These are phyloP conservation scores for Onthophagus taurus DNA, from an alignment of 1,140 invertebrate genomes.

Conservation along the genomic window DNA sequence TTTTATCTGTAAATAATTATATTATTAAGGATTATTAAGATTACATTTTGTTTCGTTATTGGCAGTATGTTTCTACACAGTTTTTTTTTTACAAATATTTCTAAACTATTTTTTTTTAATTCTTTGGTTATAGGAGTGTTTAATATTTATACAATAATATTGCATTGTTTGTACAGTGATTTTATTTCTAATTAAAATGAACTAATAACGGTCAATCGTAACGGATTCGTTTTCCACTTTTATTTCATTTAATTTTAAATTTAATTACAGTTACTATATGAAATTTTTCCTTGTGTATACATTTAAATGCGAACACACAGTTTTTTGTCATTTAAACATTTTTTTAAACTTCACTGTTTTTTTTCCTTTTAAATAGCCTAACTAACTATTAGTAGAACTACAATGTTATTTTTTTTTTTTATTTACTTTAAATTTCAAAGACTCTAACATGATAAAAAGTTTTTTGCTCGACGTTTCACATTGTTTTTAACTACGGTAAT, in stretches of 20 bases:
- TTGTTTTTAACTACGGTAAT: conserved; percentile 31
- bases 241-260: conserved; percentile 1
- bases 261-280: too few species aligned
- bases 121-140: conserved; percentile 10
- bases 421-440: conserved; percentile 25
- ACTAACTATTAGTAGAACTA: conserved; percentile 21
- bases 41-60: too few species aligned
- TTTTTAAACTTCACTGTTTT: too few species aligned
- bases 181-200: conserved; percentile 4
- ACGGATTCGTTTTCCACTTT: too few species aligned
- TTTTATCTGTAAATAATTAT: too few species aligned
- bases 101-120: too few species aligned
- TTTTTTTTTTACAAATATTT: too few species aligned
- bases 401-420: too few species aligned
- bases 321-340: conserved; percentile 7
- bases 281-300: conserved; percentile 20
- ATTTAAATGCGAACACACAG: conserved; percentile 18
- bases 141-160: conserved; percentile 16
- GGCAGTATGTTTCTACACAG: too few species aligned
- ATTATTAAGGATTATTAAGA: too few species aligned
- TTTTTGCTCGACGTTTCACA: too few species aligned
- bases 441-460: conserved; percentile 29
- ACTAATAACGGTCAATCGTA: too few species aligned
- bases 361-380: conserved; percentile 21
- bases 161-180: conserved; percentile 21